Conservation (phyloP, 2,113 vertebrate species). For the Hydropotes inermis region DNA sequence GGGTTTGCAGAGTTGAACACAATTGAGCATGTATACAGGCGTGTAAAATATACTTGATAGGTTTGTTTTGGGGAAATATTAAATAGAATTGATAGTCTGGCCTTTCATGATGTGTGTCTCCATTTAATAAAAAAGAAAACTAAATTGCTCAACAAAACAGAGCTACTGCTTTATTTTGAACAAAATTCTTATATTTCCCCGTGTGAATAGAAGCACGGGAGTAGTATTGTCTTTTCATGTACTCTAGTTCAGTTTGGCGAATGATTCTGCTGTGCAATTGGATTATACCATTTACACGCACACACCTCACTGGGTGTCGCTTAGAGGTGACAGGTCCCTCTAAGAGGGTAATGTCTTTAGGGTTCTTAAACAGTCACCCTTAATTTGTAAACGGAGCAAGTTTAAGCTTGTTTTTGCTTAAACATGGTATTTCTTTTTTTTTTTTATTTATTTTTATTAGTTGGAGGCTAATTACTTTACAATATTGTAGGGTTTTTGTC, state of each 20-base stretch:
- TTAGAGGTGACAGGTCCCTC: no score
- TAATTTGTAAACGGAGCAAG: slow-evolving; percentile 9
- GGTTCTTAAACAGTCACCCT: background rate
- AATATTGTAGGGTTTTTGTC: no score
- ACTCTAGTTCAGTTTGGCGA: background rate
- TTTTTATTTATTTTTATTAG: no score
- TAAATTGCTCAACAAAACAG: background rate
- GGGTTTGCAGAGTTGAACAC: background rate
- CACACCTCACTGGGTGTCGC: background rate
- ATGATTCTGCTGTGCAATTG: background rate
- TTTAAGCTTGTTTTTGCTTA: background rate
- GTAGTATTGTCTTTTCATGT: background rate
- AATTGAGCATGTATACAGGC: background rate
- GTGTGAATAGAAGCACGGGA: background rate
- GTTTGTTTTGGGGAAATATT: background rate
- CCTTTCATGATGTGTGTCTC: background rate
- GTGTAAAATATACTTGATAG: background rate
- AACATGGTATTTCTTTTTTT: background rate
- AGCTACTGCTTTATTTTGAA: background rate
- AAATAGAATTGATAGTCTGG: background rate
- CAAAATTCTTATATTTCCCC: background rate
- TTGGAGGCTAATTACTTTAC: no score
- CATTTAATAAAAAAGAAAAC: background rate
- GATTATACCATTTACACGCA: background rate
- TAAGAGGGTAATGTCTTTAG: background rate